These are phyloP conservation scores for Phalanger gymnotis DNA, from an alignment of 2,797 vertebrate species.

Conservation along the genomic window DNA sequence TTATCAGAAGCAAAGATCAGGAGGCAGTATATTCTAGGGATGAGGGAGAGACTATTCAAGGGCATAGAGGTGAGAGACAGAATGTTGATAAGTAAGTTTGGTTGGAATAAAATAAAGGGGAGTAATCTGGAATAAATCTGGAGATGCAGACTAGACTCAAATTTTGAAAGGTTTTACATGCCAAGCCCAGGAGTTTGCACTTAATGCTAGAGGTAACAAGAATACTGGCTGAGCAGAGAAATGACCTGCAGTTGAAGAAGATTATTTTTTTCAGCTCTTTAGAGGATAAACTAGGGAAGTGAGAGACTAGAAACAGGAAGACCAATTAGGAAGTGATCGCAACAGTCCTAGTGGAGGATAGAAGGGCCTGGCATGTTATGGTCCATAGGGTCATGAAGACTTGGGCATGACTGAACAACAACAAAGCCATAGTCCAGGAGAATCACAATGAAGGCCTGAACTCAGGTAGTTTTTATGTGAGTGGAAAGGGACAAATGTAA, in stretches of 20 bases:
- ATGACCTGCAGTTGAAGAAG: not conserved
- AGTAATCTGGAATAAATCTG: not conserved
- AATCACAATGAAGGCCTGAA: not conserved
- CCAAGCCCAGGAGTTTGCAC: not conserved
- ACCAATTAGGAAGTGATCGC: not conserved
- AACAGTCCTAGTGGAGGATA: not conserved
- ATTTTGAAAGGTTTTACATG: not conserved
- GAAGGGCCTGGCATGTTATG: not conserved
- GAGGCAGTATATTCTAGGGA: not conserved
- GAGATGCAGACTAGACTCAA: not conserved
- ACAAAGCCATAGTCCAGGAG: not conserved
- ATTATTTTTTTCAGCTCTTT: not conserved
- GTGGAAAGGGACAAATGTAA: not conserved
- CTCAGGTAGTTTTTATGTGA: not conserved
- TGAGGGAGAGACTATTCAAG: not conserved
- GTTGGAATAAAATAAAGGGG: not conserved
- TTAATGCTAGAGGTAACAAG: not conserved
- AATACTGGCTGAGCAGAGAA: not conserved
- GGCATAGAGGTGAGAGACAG: not conserved
- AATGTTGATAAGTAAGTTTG: not conserved
- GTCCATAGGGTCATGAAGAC: not conserved
- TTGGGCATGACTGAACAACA: not conserved
- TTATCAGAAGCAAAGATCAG: no score
- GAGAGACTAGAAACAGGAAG: not conserved
- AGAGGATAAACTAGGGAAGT: not conserved